A percentile compares a stretch with the other conserved stretches of the same genome.
These are phyloP conservation scores for Epistrophe eligans DNA, from an alignment of 2,888 invertebrate genomes.

Conservation along the genomic window DNA sequence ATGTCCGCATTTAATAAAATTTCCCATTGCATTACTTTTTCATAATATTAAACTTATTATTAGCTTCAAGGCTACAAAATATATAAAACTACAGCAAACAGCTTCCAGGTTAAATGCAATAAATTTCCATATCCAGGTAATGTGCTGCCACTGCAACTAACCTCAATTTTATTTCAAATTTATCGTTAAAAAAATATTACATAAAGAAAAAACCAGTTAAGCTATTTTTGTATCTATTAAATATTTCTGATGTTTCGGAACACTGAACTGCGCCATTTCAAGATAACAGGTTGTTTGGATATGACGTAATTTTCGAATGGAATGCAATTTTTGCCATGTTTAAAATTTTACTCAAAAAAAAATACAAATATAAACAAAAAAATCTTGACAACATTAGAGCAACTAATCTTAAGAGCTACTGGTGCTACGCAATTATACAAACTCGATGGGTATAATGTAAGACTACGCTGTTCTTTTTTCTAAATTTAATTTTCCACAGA, in stretches of 20 bases:
- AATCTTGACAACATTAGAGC: constrained; percentile 30
- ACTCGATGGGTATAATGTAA: constrained; percentile 18
- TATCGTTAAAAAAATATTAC: constrained; percentile 44
- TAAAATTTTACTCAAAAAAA: background rate
- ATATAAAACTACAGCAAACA: constrained; percentile 29
- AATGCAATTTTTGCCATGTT: constrained; percentile 54
- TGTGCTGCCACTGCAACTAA: constrained; percentile 38
- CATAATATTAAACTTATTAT: background rate
- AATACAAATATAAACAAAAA: constrained; percentile 1
- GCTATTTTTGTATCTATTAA: constrained; percentile 29
- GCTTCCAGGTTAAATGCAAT: constrained; percentile 62
- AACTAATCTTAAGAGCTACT: constrained; percentile 37
- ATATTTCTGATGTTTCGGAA: constrained; percentile 20
- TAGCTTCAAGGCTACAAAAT: constrained; percentile 30
- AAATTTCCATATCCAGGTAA: constrained; percentile 52
- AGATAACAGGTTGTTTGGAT: constrained; percentile 63
- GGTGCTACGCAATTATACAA: constrained; percentile 45
- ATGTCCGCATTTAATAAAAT: too few species aligned
- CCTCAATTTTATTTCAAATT: constrained; percentile 43
- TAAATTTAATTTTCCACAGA: constrained; percentile 4
- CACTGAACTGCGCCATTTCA: background rate
- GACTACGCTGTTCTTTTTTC: background rate
- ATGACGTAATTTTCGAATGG: constrained; percentile 65
- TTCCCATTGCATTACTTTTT: background rate
- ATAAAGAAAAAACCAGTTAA: constrained; percentile 54